Conservation (phyloP, 2,113 vertebrate species). For the Smithornis capensis region DNA sequence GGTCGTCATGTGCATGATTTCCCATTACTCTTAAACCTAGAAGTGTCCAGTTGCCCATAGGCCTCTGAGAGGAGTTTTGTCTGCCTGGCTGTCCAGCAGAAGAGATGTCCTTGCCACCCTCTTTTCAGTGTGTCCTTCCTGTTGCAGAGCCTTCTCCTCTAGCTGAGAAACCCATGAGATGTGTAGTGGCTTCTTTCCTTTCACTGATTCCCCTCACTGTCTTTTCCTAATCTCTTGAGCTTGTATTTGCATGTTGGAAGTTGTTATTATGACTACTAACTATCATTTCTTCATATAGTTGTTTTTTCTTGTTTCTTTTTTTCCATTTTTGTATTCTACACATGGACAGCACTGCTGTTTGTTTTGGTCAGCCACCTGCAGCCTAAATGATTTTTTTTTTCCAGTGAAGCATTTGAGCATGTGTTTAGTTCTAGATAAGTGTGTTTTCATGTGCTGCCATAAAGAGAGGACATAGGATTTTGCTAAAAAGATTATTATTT, state of each 20-base stretch:
- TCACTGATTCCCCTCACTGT: rapidly evolving
- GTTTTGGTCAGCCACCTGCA: neutral
- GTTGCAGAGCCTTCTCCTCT: neutral
- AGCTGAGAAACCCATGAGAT: neutral
- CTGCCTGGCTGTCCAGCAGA: neutral
- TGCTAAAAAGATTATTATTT: neutral
- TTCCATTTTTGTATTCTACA: neutral
- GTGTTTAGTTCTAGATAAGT: neutral
- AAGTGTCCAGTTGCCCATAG: neutral
- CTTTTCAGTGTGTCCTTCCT: neutral
- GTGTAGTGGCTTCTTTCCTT: neutral
- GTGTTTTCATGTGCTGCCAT: neutral
- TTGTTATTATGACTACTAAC: neutral
- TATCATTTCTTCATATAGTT: neutral
- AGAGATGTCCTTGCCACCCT: neutral
- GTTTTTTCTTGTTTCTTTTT: neutral
- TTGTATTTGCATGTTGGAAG: neutral
- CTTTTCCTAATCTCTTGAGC: neutral
- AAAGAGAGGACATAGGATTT: neutral
- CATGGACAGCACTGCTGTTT: neutral
- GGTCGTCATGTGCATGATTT: rapidly evolving
- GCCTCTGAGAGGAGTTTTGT: neutral
- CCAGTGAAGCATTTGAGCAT: neutral
- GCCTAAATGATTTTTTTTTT: neutral
- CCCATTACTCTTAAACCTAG: neutral